Percentiles rank a stretch among this genome's conserved stretches.
phyloP scores from a whole-genome alignment of 2,888 invertebrate genomes.

The Patella caerulea region DNA sequence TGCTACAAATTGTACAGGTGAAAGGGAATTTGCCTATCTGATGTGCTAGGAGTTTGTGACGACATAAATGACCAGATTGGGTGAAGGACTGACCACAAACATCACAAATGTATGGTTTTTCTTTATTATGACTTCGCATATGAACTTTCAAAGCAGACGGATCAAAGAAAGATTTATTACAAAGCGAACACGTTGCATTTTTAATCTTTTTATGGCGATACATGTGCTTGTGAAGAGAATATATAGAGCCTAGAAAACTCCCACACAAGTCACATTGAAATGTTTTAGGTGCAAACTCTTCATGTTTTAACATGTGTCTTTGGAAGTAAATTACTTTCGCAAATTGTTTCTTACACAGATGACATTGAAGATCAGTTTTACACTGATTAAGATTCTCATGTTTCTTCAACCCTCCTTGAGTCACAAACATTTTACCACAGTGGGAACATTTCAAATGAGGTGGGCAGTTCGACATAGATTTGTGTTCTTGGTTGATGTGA shows the following conservation, averaged over 20 bases:
- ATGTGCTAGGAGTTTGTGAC: conserved; percentile 20
- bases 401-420: neutral
- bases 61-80: neutral
- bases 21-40: conserved; percentile 16
- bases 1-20: conserved; percentile 31
- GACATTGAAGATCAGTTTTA: neutral
- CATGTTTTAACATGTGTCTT: neutral
- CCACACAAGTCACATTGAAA: conserved; percentile 8
- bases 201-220: neutral
- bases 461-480: neutral
- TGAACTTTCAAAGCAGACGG: conserved; percentile 13
- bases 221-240: neutral
- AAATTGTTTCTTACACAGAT: neutral
- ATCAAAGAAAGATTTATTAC: conserved; percentile 20
- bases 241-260: neutral
- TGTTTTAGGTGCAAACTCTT: neutral
- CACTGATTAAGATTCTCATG: neutral
- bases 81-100: conserved; percentile 17
- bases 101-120: conserved; percentile 19
- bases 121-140: conserved; percentile 14
- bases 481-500: neutral
- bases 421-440: neutral
- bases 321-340: neutral
- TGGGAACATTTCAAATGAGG: neutral
- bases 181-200: conserved; percentile 3